These are phyloP conservation scores for Scophthalmus maximus DNA, from an alignment of 2,113 vertebrate species.

Conservation along the genomic window DNA sequence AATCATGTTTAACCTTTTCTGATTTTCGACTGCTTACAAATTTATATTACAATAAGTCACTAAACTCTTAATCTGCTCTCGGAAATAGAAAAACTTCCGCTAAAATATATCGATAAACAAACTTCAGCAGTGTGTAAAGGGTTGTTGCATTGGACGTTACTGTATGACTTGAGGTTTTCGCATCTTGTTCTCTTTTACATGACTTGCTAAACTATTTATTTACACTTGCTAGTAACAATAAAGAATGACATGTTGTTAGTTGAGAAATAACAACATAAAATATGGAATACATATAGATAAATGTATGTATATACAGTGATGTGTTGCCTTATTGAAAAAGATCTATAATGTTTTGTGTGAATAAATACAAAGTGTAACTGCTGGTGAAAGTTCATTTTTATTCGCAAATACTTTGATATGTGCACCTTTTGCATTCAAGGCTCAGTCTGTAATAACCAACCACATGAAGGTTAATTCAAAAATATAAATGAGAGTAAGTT, in stretches of 20 bases:
- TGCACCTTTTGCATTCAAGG: background rate
- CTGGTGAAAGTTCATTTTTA: conserved; percentile 23
- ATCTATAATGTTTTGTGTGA: conserved; percentile 82
- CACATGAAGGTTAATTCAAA: background rate
- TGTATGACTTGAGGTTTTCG: conserved; percentile 60
- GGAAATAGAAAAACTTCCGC: conserved; percentile 23
- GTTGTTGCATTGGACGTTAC: conserved; percentile 51
- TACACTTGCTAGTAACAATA: conserved; percentile 69
- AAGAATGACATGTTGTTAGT: conserved; percentile 74
- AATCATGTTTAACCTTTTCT: conserved; percentile 9
- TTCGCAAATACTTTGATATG: background rate
- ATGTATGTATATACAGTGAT: conserved; percentile 82
- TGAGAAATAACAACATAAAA: conserved; percentile 65
- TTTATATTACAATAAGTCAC: conserved; percentile 31
- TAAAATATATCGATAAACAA: conserved; percentile 25
- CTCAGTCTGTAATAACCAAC: background rate
- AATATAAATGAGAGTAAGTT: background rate
- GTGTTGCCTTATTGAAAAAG: conserved; percentile 81
- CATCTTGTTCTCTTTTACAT: conserved; percentile 71
- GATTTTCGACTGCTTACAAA: conserved; percentile 24
- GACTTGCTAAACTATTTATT: conserved; percentile 73
- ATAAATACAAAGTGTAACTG: conserved; percentile 80
- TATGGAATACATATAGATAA: conserved; percentile 73
- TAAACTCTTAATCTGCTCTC: conserved; percentile 16
- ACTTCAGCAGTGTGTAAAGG: conserved; percentile 21